A percentile compares a stretch with the other conserved stretches of the same genome.
Conservation (phyloP, 2,113 vertebrate genomes). For the Gnathonemus longibarbis region DNA sequence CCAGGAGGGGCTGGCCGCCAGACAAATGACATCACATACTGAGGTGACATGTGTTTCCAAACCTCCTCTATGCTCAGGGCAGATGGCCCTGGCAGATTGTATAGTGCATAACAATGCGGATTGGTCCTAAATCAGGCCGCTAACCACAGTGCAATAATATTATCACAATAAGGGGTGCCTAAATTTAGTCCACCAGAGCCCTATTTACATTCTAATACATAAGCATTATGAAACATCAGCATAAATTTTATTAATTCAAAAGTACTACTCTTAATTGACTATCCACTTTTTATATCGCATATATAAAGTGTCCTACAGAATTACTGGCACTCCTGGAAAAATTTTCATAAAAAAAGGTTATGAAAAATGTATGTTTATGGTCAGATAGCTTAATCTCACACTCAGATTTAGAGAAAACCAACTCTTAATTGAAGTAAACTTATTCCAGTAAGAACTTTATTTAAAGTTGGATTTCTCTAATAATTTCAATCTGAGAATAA, state of each 20-base stretch:
- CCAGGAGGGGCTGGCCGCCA: not conserved
- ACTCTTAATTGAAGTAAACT: not conserved
- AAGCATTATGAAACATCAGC: not conserved
- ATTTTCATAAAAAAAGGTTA: not conserved
- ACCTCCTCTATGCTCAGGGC: not conserved
- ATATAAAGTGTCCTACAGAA: not conserved
- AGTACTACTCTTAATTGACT: not conserved
- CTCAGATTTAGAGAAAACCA: not conserved
- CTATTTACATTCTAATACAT: not conserved
- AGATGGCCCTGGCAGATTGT: slow-evolving; percentile 22
- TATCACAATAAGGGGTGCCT: not conserved
- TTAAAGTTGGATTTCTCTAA: not conserved
- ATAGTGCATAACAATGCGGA: not conserved
- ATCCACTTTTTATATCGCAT: not conserved
- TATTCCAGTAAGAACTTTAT: not conserved
- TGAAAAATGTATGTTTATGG: not conserved
- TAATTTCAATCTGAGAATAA: not conserved
- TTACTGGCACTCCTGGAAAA: not conserved
- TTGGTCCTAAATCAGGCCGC: not conserved
- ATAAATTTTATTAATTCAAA: not conserved
- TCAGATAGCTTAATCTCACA: not conserved
- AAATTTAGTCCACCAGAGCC: not conserved
- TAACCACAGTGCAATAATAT: not conserved
- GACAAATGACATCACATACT: slow-evolving; percentile 19
- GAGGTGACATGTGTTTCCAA: slow-evolving; percentile 10